Evolutionary conservation across 2,113 vertebrate genomes (phyloP).

Genomic region (Physeter macrocephalus): DNA sequence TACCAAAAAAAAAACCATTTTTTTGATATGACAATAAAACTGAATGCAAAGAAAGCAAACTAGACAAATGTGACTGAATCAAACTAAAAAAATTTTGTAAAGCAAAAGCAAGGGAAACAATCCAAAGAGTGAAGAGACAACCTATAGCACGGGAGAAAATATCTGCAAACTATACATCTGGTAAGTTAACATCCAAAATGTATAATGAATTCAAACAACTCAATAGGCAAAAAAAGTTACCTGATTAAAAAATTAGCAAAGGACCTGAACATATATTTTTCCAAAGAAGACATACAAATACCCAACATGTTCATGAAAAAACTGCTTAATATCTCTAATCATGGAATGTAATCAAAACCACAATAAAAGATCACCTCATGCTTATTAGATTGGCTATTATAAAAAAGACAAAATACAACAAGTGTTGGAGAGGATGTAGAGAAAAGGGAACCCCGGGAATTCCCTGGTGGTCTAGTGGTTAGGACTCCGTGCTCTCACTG

Average conservation of each 20-base stretch:
- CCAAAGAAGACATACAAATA: not conserved
- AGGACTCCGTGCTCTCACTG: too few relatives aligned
- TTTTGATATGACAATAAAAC: not conserved
- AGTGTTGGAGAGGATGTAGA: not conserved
- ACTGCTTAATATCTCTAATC: not conserved
- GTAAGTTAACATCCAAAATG: not conserved
- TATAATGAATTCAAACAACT: not conserved
- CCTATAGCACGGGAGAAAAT: not conserved
- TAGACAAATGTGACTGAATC: not conserved
- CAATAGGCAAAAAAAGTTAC: not conserved
- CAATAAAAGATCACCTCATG: not conserved
- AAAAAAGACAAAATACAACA: not conserved
- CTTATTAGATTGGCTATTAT: not conserved
- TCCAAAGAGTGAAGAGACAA: not conserved
- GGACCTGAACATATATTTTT: not conserved
- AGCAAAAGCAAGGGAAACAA: not conserved
- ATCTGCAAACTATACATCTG: not conserved
- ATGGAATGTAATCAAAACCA: not conserved
- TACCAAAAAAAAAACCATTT: not conserved
- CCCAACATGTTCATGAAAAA: not conserved
- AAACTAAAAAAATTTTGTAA: not conserved
- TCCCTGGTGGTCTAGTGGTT: too few relatives aligned
- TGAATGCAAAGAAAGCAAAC: not conserved
- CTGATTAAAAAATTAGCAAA: not conserved
- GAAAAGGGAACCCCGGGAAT: not conserved